A percentile compares a stretch with the other conserved stretches of the same genome.
Evolutionary conservation across 2,888 invertebrate species (phyloP).

Genomic region (Drosophila hamatofila): DNA sequence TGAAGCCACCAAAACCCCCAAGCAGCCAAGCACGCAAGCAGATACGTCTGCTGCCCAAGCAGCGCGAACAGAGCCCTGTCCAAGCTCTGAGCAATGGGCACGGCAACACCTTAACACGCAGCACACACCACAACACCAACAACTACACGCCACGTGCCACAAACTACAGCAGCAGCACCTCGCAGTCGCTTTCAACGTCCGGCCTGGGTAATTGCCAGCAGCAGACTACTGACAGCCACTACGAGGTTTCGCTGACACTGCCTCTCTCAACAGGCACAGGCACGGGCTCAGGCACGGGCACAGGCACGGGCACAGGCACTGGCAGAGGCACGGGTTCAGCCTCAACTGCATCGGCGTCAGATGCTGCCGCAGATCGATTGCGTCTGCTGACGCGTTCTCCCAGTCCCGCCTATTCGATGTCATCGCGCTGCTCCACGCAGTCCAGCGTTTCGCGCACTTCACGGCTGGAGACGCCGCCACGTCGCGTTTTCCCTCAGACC

Average conservation of each 20-base stretch:
- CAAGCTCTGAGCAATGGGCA: slow-evolving; percentile 57
- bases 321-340: slow-evolving; percentile 29
- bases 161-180: slow-evolving; percentile 44
- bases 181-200: slow-evolving; percentile 64
- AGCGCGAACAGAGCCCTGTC: slow-evolving; percentile 73
- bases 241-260: slow-evolving; percentile 71
- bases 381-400: slow-evolving; percentile 86
- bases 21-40: slow-evolving; percentile 80
- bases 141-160: slow-evolving; percentile 31
- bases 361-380: slow-evolving; percentile 63
- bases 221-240: slow-evolving; percentile 57
- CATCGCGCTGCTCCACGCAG: slow-evolving; percentile 74
- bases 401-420: slow-evolving; percentile 86
- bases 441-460: slow-evolving; percentile 64
- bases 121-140: slow-evolving; percentile 33
- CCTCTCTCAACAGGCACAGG: slow-evolving; percentile 64
- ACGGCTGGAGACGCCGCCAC: slow-evolving; percentile 85
- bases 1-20: slow-evolving; percentile 82
- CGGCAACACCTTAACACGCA: slow-evolving; percentile 21
- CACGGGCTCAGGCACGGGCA: slow-evolving; percentile 29
- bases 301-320: slow-evolving; percentile 25
- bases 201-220: slow-evolving; percentile 52
- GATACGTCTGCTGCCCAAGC: slow-evolving; percentile 73
- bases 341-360: slow-evolving; percentile 17
- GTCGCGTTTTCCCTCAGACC: slow-evolving; percentile 90